Evolutionary conservation across 1,140 invertebrate genomes (phyloP).

Genomic region (Lamellibrachia luymesi): DNA sequence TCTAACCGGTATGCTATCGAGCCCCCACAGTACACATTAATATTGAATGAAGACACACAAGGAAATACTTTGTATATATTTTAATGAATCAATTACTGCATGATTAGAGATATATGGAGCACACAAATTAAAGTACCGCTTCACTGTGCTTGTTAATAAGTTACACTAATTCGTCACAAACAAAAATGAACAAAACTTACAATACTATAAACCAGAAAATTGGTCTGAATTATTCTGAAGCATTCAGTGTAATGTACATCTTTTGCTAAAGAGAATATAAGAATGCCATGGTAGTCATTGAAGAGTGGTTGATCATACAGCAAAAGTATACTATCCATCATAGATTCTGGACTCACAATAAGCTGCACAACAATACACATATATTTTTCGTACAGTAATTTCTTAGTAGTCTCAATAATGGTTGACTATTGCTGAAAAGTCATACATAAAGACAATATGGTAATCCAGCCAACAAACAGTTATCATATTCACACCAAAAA

Average conservation of each 20-base stretch:
- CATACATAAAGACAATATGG: not conserved
- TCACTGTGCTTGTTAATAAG: not conserved
- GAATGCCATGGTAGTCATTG: not conserved
- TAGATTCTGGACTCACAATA: not conserved
- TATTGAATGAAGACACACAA: not conserved
- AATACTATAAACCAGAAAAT: not conserved
- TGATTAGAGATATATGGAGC: not conserved
- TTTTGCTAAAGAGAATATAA: not conserved
- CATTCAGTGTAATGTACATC: not conserved
- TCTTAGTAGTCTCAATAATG: not conserved
- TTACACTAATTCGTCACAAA: not conserved
- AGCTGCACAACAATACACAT: not conserved
- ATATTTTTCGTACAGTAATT: not conserved
- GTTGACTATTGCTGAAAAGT: not conserved
- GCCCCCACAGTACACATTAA: not conserved
- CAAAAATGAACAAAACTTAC: not conserved
- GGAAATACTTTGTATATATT: not conserved
- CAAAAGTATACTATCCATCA: not conserved
- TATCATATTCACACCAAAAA: too few relatives aligned
- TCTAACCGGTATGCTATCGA: too few relatives aligned
- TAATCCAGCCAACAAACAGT: not conserved
- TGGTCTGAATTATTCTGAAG: not conserved
- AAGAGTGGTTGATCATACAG: not conserved
- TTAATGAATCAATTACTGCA: not conserved
- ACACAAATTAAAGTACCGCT: not conserved